Base-by-base conservation (phyloP, 2,888 invertebrate genomes). In the Tupiocoris notatus region DNA sequence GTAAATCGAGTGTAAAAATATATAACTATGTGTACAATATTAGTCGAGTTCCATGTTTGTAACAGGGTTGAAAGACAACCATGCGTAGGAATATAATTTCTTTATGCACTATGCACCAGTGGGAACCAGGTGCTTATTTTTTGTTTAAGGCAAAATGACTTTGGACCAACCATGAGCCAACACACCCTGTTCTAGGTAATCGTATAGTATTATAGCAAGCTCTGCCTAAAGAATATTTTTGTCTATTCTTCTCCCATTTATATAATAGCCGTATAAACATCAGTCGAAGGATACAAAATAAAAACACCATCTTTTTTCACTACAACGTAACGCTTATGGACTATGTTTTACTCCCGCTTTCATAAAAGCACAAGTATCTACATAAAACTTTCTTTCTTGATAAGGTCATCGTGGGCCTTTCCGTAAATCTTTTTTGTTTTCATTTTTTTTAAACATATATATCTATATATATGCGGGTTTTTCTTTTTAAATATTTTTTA, bases 151-250 rank as follows among this genome's bases (percentile, higher is more conserved):
- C 78, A 78, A 77, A 68, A 74, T 75, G 77, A 78, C 75, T 77
- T 78, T 78, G 78, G 78, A 78, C 78, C 78, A 78, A 78, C 58
- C 68, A 75, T 76, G 78, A 78, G 77, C 75, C 75, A 77, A 77
- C 75, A 75, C 77, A 78, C 78, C 78, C 78, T 78, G 78, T 78
- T 78, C 59, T 66, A 70, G 65, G 64, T 65, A 70, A 75, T 70
- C 67, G 39, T 68, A 68, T 75, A n/a, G n/a, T n/a, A 73, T 75
- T 78, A 70, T 73, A 39, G 39, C 70, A 71, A 71, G 71, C 70
- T 75, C 75, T 71, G 70, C 71, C 78, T 76, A 75, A 22, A 54
- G 70, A 70, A 59, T 24, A 22, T 17, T 18, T 70, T 70, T n/a
- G n/a, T n/a, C n/a, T n/a, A n/a, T n/a, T 70, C 23, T 67, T 23